phyloP scores from a whole-genome alignment of 2,888 invertebrate species.

The Mellilla xanthometata region DNA sequence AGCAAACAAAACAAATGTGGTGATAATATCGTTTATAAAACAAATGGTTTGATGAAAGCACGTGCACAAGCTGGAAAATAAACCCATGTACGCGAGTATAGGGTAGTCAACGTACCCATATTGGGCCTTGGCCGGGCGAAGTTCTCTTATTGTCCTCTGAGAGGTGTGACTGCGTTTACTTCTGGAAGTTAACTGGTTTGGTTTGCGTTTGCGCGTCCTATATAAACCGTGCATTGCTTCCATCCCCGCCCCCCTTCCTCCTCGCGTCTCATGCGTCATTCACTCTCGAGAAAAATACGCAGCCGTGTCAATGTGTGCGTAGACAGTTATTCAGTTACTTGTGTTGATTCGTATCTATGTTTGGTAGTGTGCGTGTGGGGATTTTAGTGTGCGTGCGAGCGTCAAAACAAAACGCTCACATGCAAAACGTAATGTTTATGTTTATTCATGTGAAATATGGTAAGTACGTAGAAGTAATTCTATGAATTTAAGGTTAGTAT shows the following conservation, averaged over 20 bases:
- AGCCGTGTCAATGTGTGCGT: slow-evolving; percentile 23
- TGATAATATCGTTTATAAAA: neutral
- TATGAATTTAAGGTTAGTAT: no score
- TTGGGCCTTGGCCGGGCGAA: slow-evolving; percentile 51
- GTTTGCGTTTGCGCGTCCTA: slow-evolving; percentile 55
- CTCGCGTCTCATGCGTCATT: slow-evolving; percentile 58
- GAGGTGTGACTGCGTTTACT: slow-evolving; percentile 62
- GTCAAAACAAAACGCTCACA: slow-evolving; percentile 44
- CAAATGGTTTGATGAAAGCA: slow-evolving; percentile 1
- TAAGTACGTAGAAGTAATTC: neutral
- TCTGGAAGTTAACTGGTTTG: slow-evolving; percentile 66
- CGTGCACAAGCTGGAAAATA: slow-evolving; percentile 18
- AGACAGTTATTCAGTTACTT: slow-evolving; percentile 29
- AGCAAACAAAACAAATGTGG: slow-evolving; percentile 4
- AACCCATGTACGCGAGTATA: slow-evolving; percentile 21
- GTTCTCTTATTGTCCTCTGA: slow-evolving; percentile 43
- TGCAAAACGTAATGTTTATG: slow-evolving; percentile 3
- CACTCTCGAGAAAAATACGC: slow-evolving; percentile 36
- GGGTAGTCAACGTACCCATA: slow-evolving; percentile 64
- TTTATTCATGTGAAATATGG: slow-evolving; percentile 10
- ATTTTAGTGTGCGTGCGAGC: slow-evolving; percentile 32
- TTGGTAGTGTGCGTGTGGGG: slow-evolving; percentile 22
- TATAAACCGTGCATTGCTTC: slow-evolving; percentile 61
- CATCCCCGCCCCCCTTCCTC: slow-evolving; percentile 31
- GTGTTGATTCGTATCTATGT: slow-evolving; percentile 20